These are phyloP conservation scores for Thryonomys swinderianus DNA, from an alignment of 2,113 vertebrate species.

Conservation along the genomic window DNA sequence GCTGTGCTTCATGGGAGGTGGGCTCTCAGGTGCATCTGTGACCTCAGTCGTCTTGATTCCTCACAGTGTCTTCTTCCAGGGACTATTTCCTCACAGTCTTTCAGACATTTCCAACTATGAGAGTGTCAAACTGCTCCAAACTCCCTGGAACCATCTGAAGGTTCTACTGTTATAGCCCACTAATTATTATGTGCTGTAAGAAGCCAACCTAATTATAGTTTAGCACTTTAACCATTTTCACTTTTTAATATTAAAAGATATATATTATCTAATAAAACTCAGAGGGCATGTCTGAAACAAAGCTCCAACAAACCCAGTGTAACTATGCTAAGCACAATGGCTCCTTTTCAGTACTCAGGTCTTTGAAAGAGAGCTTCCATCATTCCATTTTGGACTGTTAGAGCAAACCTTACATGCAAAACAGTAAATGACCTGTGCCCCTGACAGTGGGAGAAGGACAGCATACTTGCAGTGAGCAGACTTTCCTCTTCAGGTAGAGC, in stretches of 20 bases:
- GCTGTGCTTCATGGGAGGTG: background rate
- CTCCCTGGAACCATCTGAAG: background rate
- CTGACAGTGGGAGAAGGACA: background rate
- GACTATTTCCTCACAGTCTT: background rate
- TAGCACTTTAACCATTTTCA: background rate
- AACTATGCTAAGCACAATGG: background rate
- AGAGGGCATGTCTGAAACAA: background rate
- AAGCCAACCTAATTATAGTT: background rate
- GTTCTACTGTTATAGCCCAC: background rate
- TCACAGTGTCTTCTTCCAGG: background rate
- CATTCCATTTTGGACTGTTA: background rate
- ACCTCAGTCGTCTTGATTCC: background rate
- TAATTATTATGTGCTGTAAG: constrained; percentile 13
- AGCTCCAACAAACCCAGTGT: background rate
- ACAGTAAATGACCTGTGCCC: background rate
- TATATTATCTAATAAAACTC: background rate
- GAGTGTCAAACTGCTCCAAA: background rate
- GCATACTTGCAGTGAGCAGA: background rate
- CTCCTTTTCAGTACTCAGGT: background rate
- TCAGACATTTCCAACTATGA: background rate
- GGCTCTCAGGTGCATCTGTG: background rate
- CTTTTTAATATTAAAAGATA: background rate
- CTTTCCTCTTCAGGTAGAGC: background rate
- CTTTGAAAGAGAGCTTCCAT: background rate
- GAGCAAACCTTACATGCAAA: background rate